Conservation (phyloP, 2,113 vertebrate genomes). For the Rallus limicola region DNA sequence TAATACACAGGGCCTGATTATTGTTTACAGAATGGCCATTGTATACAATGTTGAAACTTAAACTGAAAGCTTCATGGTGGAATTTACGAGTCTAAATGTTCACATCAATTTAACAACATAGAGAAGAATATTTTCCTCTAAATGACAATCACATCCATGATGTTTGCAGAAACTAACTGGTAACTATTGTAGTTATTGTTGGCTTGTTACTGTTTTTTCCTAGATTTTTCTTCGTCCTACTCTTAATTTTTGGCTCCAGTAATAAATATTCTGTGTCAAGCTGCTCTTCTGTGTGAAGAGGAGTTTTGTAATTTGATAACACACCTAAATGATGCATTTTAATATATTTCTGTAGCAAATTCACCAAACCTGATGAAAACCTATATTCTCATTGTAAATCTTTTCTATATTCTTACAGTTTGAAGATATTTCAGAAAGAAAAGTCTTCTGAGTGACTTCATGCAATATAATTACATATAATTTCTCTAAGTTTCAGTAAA, state of each 20-base stretch:
- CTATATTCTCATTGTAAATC: accelerated
- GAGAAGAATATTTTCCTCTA: not conserved
- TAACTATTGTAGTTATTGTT: not conserved
- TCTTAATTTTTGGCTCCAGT: not conserved
- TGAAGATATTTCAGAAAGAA: not conserved
- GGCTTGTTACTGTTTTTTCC: not conserved
- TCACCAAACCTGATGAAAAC: not conserved
- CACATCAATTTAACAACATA: not conserved
- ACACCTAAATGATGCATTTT: not conserved
- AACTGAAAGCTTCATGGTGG: not conserved
- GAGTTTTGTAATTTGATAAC: not conserved
- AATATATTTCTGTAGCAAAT: not conserved
- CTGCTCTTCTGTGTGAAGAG: not conserved
- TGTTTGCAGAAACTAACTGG: not conserved
- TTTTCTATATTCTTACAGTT: not conserved
- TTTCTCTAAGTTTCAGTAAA: not conserved
- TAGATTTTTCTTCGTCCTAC: not conserved
- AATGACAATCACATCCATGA: not conserved
- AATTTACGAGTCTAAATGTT: not conserved
- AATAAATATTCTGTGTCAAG: not conserved
- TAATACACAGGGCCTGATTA: not conserved
- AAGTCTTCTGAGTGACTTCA: not conserved
- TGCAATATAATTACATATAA: too few relatives aligned
- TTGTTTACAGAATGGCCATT: not conserved
- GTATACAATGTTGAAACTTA: not conserved